Base-by-base conservation (phyloP, 2,113 vertebrate species). In the Bucco capensis region DNA sequence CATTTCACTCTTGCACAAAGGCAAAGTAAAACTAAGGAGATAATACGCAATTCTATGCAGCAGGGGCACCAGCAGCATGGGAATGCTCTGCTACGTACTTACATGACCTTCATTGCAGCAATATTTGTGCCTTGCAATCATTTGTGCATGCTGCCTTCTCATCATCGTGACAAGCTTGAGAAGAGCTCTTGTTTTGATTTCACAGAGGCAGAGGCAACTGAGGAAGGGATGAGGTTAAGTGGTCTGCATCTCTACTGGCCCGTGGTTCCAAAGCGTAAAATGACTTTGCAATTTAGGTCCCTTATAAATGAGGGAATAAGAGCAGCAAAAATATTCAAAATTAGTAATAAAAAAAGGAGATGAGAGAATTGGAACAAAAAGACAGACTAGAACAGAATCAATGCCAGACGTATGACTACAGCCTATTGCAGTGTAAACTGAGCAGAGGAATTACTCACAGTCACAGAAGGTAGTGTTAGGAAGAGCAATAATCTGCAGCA, bases 1-100 rank as follows among this genome's bases (percentile, higher is more conserved):
- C 84, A 92, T 95, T 95, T 94, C 81, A 90, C 62, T 76, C 10
- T 22, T 83, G 81, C 90, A 95, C 77, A 86, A 94, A 95, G 71
- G 77, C 82, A 62, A 62, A 69, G 70, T 66, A 84, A 94, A 95
- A 72, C 53, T 18, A 72, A 83, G 80, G 83, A 75, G 80, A 76
- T 89, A 79, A 70, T 28, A 54, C 5, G 23, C 47, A 90, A n/a
- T 3, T 3, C 88, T 82, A 58, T 54, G 78, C 80, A 94, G 90
- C 83, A 62, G 70, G 83, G 74, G 81, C 38, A 40, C 83, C 47
- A 40, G 80, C 66, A 72, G 62, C 33, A 11, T 19, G 5, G 13
- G 62, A 78, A 83, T 28, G 79, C 66, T 75, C 87, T 4, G 18
- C 2, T 5, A 49, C 4, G 7, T 28, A 86, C 81, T 65, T 19